Base-by-base conservation (phyloP, 2,888 invertebrate genomes). In the Pasiphila rectangulata region DNA sequence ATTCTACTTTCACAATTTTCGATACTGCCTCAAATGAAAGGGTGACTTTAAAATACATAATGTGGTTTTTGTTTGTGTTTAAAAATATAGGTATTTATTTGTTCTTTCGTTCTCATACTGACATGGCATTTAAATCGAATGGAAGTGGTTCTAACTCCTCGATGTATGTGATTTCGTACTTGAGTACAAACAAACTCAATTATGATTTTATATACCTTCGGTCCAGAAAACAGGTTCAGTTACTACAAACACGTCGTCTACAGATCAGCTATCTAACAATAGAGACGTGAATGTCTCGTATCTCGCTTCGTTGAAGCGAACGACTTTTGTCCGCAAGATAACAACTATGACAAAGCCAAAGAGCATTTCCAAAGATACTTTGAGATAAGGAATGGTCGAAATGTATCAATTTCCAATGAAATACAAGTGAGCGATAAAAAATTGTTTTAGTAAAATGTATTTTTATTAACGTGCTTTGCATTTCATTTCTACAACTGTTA, bases 341-440 rank as follows among this genome's bases (percentile, higher is more conserved):
- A 64, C 51, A 52, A 54, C 43, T 57, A 62, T 57, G 61, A 68
- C 68, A 72, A 75, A 75, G 72, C 73, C 66, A 65, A 37, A 60
- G 48, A 59, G 59, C 67, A 66, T 69, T 70, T 61, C 56, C 6
- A 44, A 51, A 54, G 61, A 62, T 68, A 60, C 60, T 59, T 60
- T 55, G 56, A 68, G 10, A 29, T 36, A 30, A 30, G 5, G 4
- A 17, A 30, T n/a, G 9, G 30, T 30, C 30, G 17, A 17, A 30
- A 15, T n/a, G 9, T 17, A 10, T 17, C 17, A 16, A 27, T 27
- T 27, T 27, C n/a, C n/a, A n/a, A 13, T 13, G 13, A 13, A 13
- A 27, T 13, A 27, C 13, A 27, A 27, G 13, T 13, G 12, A 13
- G 7, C 13, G 7, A 25, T 12, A 27, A 13, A 13, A 7, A 13